Conservation (phyloP, 30 jellyfish, hydroid and myxozoan species). For the Sanderia malayensis region DNA sequence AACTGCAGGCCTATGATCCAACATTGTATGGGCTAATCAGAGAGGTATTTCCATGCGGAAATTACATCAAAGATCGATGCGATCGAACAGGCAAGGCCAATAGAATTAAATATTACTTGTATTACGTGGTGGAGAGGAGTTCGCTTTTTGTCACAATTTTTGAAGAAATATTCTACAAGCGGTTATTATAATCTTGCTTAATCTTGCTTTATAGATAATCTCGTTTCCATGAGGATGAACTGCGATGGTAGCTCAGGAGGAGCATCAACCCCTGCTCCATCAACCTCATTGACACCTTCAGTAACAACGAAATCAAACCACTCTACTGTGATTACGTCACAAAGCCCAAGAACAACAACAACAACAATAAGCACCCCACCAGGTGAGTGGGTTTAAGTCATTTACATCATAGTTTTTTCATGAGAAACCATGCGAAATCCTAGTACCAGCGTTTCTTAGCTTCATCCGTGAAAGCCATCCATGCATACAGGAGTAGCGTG, state of each 20-base stretch:
- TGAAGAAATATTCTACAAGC: too few species aligned
- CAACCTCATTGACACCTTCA: constrained; percentile 2
- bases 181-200: too few species aligned
- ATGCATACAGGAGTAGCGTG: too few species aligned
- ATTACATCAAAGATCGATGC: constrained; percentile 57
- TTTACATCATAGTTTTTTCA: too few species aligned
- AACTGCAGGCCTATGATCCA: constrained; percentile 55
- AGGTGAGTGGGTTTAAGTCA: background rate
- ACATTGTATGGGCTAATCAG: constrained; percentile 51
- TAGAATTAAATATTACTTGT: too few species aligned
- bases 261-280: constrained; percentile 30
- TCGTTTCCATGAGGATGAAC: constrained; percentile 40
- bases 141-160: too few species aligned
- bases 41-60: constrained; percentile 82
- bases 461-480: too few species aligned
- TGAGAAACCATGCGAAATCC: too few species aligned
- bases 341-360: background rate
- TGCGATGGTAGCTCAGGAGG: constrained; percentile 49
- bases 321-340: constrained; percentile 15
- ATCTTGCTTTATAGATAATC: constrained; percentile 24
- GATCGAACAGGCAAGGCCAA: constrained; percentile 55
- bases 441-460: too few species aligned
- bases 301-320: constrained; percentile 15
- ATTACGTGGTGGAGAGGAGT: too few species aligned
- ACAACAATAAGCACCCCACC: background rate